phyloP scores from a whole-genome alignment of 2,113 vertebrate genomes.

The Axis porcinus region DNA sequence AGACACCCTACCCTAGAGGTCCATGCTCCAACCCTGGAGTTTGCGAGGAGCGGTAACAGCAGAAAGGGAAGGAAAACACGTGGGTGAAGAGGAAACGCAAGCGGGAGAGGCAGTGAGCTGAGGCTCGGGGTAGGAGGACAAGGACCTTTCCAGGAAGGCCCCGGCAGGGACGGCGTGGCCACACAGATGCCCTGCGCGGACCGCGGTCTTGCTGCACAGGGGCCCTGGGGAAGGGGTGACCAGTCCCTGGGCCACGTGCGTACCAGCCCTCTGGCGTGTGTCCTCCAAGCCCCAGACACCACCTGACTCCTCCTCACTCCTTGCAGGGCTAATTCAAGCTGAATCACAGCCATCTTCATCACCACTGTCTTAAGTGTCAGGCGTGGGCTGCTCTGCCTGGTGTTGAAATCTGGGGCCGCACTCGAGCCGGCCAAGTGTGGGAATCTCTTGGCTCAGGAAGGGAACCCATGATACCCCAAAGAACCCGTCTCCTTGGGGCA shows the following conservation, averaged over 20 bases:
- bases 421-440: not conserved
- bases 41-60: fast-evolving
- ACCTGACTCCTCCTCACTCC: fast-evolving
- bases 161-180: not conserved
- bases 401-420: not conserved
- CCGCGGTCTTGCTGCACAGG: fast-evolving
- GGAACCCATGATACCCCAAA: fast-evolving
- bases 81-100: not conserved
- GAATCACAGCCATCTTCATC: fast-evolving
- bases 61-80: not conserved
- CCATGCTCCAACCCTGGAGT: not conserved
- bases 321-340: fast-evolving
- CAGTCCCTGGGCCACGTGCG: fast-evolving
- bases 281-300: fast-evolving
- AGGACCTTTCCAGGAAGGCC: not conserved
- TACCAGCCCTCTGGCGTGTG: fast-evolving
- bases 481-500: fast-evolving
- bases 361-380: fast-evolving
- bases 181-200: fast-evolving
- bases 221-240: fast-evolving
- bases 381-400: not conserved
- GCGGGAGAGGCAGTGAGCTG: not conserved
- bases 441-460: not conserved
- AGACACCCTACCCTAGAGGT: not conserved
- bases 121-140: fast-evolving